A percentile compares a stretch with the other conserved stretches of the same genome.
Conservation (phyloP, 2,113 vertebrate species). For the Bolborhynchus lineola region DNA sequence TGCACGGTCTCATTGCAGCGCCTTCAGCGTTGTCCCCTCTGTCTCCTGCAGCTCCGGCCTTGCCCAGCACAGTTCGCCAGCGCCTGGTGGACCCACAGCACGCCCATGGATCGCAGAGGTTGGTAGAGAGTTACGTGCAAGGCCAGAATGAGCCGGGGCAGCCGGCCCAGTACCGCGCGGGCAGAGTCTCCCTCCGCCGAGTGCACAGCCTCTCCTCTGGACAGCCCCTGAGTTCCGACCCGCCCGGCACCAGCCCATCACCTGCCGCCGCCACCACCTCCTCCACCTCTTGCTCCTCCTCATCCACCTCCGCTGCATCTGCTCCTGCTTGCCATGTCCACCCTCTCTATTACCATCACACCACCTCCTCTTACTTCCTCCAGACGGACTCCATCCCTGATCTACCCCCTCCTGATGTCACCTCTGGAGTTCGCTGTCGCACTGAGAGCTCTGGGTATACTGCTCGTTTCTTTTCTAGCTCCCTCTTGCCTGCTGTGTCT, state of each 20-base stretch:
- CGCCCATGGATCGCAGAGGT: slow-evolving; percentile 94
- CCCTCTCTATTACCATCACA: slow-evolving; percentile 79
- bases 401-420: slow-evolving; percentile 84
- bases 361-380: slow-evolving; percentile 87
- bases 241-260: slow-evolving; percentile 72
- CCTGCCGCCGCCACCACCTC: slow-evolving; percentile 70
- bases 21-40: neutral
- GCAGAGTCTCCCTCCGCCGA: slow-evolving; percentile 79
- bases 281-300: slow-evolving; percentile 53
- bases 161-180: slow-evolving; percentile 71
- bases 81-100: slow-evolving; percentile 91
- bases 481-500: slow-evolving; percentile 19
- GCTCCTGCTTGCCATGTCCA: slow-evolving; percentile 74
- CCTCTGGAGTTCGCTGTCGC: slow-evolving; percentile 72
- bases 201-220: slow-evolving; percentile 86
- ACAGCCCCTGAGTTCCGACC: slow-evolving; percentile 81
- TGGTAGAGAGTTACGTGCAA: slow-evolving; percentile 87
- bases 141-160: slow-evolving; percentile 77
- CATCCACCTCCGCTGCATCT: slow-evolving; percentile 57
- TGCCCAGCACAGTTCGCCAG: slow-evolving; percentile 89
- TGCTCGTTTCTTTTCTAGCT: slow-evolving; percentile 63
- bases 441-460: slow-evolving; percentile 88
- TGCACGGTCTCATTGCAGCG: fast-evolving
- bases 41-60: slow-evolving; percentile 85
- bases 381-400: slow-evolving; percentile 92